Base-by-base conservation (phyloP, 2,888 invertebrate genomes). In the Odontocolon sp. region DNA sequence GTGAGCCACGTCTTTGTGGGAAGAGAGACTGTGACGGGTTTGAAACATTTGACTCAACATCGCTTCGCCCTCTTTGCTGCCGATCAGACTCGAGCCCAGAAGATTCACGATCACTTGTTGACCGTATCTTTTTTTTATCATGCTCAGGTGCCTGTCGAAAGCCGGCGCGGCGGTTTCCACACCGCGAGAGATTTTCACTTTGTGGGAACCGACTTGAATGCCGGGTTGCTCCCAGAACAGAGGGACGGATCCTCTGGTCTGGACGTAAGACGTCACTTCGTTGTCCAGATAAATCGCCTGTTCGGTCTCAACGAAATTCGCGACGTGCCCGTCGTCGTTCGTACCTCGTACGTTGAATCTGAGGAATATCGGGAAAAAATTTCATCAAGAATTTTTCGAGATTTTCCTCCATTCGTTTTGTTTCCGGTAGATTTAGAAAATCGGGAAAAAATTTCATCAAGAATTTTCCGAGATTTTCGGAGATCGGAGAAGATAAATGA, bases 221-320 rank as follows among this genome's bases (percentile, higher is more conserved):
- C 99, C 99, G 0, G 99, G 98, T 89, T 99, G 99, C 89, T 99
- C 99, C 98, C 99, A 99, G 91, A 99, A 99, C 18, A 99, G 91
- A 0, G 99, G 99, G 0, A 99, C 98, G 0, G 99, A 99, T 0
- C 99, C 99, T 83, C 99, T 93, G 0, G 98, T 98, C 91, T 97
- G 97, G 8, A 99, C 92, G 88, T 96, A 97, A 3, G 98, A 98
- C 3, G 96, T 94, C 2, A 98, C 94, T 87, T 97, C 95, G 85
- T 97, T 96, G 88, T 99, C 99, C 84, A 97, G 93, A 88, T 95
- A 96, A 83, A 98, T 96, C 11, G 98, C 96, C 92, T 99, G 99
- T 91, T 99, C 99, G 0, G 99, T 99, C 93, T 99, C 99, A 26
- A 99, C 99, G 93, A 99, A 99, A 92, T 99, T 99, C 0, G 99